Base-by-base conservation (phyloP, 2,888 invertebrate species). In the Epinotia demarniana region DNA sequence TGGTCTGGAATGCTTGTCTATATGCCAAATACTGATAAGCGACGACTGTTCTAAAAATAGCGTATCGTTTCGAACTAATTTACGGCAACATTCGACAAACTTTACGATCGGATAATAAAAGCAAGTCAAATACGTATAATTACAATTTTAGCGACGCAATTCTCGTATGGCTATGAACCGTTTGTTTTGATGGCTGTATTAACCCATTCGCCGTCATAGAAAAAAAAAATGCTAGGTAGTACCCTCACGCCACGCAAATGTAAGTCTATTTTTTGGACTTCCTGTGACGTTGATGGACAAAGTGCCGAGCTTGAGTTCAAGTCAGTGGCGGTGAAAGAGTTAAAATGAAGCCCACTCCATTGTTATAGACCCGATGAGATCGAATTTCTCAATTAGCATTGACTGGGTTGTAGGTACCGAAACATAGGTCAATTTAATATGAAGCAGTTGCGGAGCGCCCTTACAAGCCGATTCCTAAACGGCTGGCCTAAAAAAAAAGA, bases 21-120 rank as follows among this genome's bases (percentile, higher is more conserved):
- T 49, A 53, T n/a, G 16, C 53, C 53, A 53, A 11, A 57, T 19
- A 57, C 57, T 57, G 57, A 19, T 43, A 46, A 13, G 18, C 12
- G 43, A 8, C n/a, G 11, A 27, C 63, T 39, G 43, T 46, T 75
- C 33, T 61, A 67, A 72, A 46, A 62, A 61, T 13, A 19, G 62
- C 60, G 16, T 62, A 53, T 76, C 33, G 19, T 63, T 64, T 18
- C 53, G 49, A 63, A 60, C 61, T 60, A 61, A 53, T 79, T 79
- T 79, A 79, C 84, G 83, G 80, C 82, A 79, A 77, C 84, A 81
- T 83, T 83, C 79, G 27, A 78, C 80, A 78, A 79, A 81, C 79
- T 89, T 90, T 85, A 90, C 81, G 87, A 85, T 82, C 77, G 78
- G 83, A 84, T 84, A 82, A 82, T 89, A 87, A 89, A 87, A 79